Base-by-base conservation (phyloP, 2,797 vertebrate genomes). In the Siniperca scherzeri region DNA sequence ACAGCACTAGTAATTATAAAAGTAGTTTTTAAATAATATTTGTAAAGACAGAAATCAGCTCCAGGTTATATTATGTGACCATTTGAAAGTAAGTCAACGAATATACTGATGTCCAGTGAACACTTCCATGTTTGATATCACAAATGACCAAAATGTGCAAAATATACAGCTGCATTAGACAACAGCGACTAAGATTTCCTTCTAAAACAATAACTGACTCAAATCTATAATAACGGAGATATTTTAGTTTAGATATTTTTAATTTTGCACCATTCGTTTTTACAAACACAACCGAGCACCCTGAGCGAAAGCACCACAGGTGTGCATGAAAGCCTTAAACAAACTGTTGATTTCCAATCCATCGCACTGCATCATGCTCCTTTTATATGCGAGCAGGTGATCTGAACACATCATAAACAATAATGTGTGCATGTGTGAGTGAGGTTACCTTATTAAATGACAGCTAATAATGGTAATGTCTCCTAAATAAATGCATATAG, bases 401-500 rank as follows among this genome's bases (percentile, higher is more conserved):
- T 27, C 1, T 14, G 60, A 64, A 27, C 21, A 6, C 59, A 27
- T 27, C 17, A 5, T 12, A 14, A 25, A 72, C 52, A 75, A 56
- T 19, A 22, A 44, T 16, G 25, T 4, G 27, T 12, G 42, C 14
- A 1, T 9, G 21, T 60, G 44, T 33, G 59, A 64, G 52, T 7
- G 42, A 30, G n/a, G 19, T 4, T 11, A 33, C 50, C 70, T 87
- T 57, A 64, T 72, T 42, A 80, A 71, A 83, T 36, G 19, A 44
- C 38, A 40, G 59, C 53, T 69, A 22, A 71, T 81, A n/a, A 74
- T 10, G 21, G 72, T 44, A 83, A 60, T 5, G 46, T 42, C 77
- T 79, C 33, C 61, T 36, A 36, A 76, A 84, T 46, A 74, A 83
- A 78, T 30, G 71, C 80, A 70, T 78, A 52, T 17, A 83, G 86